Evolutionary conservation across 2,888 invertebrate genomes (phyloP).

Genomic region (Andrena marginata): DNA sequence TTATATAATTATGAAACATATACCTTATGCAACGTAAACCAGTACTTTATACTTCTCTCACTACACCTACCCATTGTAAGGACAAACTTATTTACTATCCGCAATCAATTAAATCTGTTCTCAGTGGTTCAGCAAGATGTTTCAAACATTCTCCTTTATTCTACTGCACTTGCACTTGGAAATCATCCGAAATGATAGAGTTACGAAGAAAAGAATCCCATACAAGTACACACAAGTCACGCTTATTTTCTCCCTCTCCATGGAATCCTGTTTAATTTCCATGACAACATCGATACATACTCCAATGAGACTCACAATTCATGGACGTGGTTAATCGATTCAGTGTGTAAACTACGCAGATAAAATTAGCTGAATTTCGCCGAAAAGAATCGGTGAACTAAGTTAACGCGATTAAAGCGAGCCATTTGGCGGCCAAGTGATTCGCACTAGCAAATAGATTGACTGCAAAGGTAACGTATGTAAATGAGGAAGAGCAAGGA

Average conservation of each 20-base stretch:
- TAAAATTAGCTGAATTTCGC: neutral
- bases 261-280: constrained; percentile 45
- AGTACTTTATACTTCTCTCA: constrained; percentile 34
- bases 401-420: no score
- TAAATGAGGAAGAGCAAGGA: no score
- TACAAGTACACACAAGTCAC: no score
- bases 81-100: neutral
- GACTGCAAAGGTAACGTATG: no score
- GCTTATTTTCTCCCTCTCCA: neutral
- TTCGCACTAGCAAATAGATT: no score
- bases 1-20: constrained; percentile 33
- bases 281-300: constrained; percentile 55
- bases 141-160: neutral
- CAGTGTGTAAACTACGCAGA: constrained; percentile 12
- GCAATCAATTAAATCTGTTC: neutral
- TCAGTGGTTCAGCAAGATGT: neutral
- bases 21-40: constrained; percentile 57
- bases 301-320: neutral
- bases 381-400: neutral
- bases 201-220: no score
- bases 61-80: constrained; percentile 46
- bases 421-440: no score
- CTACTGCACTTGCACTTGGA: no score
- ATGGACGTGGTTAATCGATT: constrained; percentile 38
- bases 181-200: no score